Evolutionary conservation across 2,797 vertebrate species (phyloP).

Genomic region (Rhadinocentrus ornatus): DNA sequence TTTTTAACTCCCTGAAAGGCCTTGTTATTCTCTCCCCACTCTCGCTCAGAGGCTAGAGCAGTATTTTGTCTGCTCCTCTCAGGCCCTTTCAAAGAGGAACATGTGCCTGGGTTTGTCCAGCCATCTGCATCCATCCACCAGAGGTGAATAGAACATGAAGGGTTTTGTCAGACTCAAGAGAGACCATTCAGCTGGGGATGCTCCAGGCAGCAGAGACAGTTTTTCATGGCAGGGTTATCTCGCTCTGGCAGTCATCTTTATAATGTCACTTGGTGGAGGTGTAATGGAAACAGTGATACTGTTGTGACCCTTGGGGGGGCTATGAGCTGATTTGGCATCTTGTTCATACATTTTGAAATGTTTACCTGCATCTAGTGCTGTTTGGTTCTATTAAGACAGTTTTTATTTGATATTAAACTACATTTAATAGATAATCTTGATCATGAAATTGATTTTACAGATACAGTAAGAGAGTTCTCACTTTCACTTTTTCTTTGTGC

Average conservation of each 20-base stretch:
- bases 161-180: conserved; percentile 53
- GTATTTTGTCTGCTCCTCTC: conserved; percentile 53
- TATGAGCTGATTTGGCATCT: conserved; percentile 9
- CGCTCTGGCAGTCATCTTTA: conserved; percentile 40
- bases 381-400: conserved; percentile 1
- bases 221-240: conserved; percentile 46
- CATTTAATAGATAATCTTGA: neutral
- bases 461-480: neutral
- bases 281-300: conserved; percentile 49
- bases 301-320: conserved; percentile 10
- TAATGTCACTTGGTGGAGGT: conserved; percentile 44
- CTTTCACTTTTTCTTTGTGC: conserved; percentile 10
- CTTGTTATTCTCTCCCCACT: conserved; percentile 58
- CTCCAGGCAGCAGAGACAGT: conserved; percentile 26
- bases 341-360: conserved; percentile 10
- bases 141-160: conserved; percentile 50
- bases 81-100: conserved; percentile 56
- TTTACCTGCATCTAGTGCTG: conserved; percentile 11
- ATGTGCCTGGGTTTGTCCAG: conserved; percentile 33
- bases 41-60: conserved; percentile 25
- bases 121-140: conserved; percentile 46
- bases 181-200: conserved; percentile 33
- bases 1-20: conserved; percentile 49
- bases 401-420: conserved; percentile 2
- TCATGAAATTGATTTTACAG: neutral